Evolutionary conservation across 64 coral and sea anemone genomes (phyloP), one percentile per base, ranked within the genome.

Genomic region (Astreopora myriophthalma): DNA sequence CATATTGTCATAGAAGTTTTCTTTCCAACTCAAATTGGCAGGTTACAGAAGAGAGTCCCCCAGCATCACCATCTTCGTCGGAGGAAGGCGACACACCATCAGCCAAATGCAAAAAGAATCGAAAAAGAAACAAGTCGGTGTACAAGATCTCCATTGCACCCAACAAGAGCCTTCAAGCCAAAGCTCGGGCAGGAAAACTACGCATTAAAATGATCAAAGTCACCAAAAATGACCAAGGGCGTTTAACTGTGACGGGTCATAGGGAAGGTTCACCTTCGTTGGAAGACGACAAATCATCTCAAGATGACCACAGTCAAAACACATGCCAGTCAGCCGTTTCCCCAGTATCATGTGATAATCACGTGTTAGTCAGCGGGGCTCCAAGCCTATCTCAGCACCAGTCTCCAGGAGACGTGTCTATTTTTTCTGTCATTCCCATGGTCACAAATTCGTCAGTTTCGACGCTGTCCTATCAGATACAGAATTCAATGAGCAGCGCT

Each of bases 121-220:
- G 20, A 3, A 83, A 83, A 24, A 19, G 79, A 37, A 83, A 83
- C 79, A 83, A 83, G 16, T 57, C 55, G 5, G 19, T 83, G 17
- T 83, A 83, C 17, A 83, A 83, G 34, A 83, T 83, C 34, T 83
- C 79, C 6, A 64, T 83, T 34, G 63, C 79, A 13, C 79, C 79
- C 37, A 83, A 83, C 33, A 83, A 83, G 33, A 83, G 79, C 34
- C 34, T 64, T 9, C 79, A 64, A 33, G 55, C 55, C 14, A 65
- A 64, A 40, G 19, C 31, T 6, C 49, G 33, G 9, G 57, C 28
- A 5, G 79, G 34, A 64, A 83, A 83, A 83, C 33, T 83, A 22
- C 32, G 34, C 52, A 63, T 83, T 9, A 83, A 83, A 65, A 55
- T 83, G 49, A 65, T 83, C 32, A 83, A 83, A 37, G 79, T 83